These are phyloP conservation scores for Agapornis roseicollis DNA, from an alignment of 2,113 vertebrate species.

Conservation along the genomic window DNA sequence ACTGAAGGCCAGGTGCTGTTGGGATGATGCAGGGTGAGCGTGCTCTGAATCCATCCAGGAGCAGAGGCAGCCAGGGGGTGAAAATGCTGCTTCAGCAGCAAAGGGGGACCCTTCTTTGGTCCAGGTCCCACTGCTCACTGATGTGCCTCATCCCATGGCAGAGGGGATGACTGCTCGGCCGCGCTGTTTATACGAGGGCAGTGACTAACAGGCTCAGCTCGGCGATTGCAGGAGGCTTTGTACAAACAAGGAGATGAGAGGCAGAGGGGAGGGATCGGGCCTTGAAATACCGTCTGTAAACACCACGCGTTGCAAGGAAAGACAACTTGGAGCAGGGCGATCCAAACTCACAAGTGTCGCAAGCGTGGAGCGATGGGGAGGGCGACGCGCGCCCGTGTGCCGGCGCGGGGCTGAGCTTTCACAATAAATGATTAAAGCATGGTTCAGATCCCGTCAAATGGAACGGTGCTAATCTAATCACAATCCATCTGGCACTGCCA, in stretches of 20 bases:
- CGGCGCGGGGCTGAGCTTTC: slow-evolving; percentile 42
- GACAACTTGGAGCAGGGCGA: not conserved
- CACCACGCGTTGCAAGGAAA: not conserved
- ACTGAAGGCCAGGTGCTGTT: fast-evolving
- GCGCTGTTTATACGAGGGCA: not conserved
- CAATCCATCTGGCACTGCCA: slow-evolving; percentile 76
- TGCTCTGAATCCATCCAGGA: fast-evolving
- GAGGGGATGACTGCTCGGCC: not conserved
- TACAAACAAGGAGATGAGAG: slow-evolving; percentile 55
- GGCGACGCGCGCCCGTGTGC: not conserved
- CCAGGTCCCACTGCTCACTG: not conserved
- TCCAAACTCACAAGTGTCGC: not conserved
- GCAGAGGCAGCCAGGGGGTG: not conserved
- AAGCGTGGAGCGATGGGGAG: not conserved
- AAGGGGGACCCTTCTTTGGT: not conserved
- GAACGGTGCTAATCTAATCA: slow-evolving; percentile 75
- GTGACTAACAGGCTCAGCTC: not conserved
- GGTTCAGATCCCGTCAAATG: slow-evolving; percentile 71
- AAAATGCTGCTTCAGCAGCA: not conserved
- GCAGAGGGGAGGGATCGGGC: slow-evolving; percentile 14
- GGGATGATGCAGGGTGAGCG: fast-evolving
- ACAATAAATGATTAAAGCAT: slow-evolving; percentile 71
- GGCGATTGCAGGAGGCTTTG: slow-evolving; percentile 1
- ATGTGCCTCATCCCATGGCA: not conserved
- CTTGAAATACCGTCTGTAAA: not conserved